Evolutionary conservation across 2,888 invertebrate species (phyloP).

Genomic region (Sceliomorpha sp.): DNA sequence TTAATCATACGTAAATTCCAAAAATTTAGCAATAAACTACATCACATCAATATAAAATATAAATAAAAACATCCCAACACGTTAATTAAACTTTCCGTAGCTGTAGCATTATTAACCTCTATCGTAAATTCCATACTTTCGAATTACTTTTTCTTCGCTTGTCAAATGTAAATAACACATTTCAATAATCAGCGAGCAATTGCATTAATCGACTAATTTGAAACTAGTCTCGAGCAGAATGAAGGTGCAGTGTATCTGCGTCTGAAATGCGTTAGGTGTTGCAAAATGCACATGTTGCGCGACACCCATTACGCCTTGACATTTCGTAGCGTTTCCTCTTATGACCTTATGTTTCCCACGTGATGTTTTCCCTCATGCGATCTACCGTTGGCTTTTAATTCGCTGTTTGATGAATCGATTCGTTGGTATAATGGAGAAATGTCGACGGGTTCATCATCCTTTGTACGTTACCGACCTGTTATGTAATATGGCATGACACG

Average conservation of each 20-base stretch:
- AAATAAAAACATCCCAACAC: no score
- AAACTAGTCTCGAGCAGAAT: background rate
- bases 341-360: conserved; percentile 61
- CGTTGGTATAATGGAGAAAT: conserved; percentile 58
- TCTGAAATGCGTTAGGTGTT: conserved; percentile 44
- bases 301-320: conserved; percentile 63
- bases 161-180: no score
- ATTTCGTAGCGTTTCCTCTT: conserved; percentile 63
- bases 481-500: conserved; percentile 29
- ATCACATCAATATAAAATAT: no score
- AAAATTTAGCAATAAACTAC: no score
- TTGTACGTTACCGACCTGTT: conserved; percentile 26
- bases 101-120: no score
- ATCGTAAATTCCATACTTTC: no score
- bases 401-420: conserved; percentile 65
- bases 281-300: conserved; percentile 58
- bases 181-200: no score
- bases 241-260: conserved; percentile 9
- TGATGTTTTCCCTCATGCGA: conserved; percentile 50
- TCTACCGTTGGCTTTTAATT: conserved; percentile 56
- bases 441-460: conserved; percentile 57
- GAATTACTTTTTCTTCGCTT: no score
- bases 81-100: no score
- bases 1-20: no score
- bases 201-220: background rate